phyloP scores from a whole-genome alignment of 2,888 invertebrate genomes.

The Eupithecia subfuscata region DNA sequence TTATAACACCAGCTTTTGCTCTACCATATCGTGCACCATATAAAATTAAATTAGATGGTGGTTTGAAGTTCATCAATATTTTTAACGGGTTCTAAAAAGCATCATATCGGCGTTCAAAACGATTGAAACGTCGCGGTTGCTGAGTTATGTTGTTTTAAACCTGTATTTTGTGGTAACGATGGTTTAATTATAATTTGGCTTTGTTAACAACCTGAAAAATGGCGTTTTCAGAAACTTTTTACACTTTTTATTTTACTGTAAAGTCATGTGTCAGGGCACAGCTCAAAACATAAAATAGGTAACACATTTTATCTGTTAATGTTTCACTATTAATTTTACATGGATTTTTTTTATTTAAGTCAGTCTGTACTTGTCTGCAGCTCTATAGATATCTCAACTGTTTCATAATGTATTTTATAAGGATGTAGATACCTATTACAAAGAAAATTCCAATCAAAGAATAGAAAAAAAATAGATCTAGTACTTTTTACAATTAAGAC shows the following conservation, averaged over 20 bases:
- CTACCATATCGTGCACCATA: constrained; percentile 42
- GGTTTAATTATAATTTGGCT: not conserved
- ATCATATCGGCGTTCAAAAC: constrained; percentile 42
- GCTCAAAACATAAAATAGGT: too few relatives aligned
- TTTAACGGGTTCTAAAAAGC: constrained; percentile 49
- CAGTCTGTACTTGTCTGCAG: too few relatives aligned
- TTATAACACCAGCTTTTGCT: constrained; percentile 7
- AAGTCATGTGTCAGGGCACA: too few relatives aligned
- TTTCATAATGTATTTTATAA: too few relatives aligned
- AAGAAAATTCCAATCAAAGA: too few relatives aligned
- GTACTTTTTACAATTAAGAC: too few relatives aligned
- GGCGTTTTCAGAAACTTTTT: not conserved
- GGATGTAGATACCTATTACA: too few relatives aligned
- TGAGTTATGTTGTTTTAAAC: constrained; percentile 34
- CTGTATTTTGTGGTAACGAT: not conserved
- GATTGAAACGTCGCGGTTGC: constrained; percentile 40
- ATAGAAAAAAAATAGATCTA: too few relatives aligned
- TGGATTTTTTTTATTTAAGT: too few relatives aligned
- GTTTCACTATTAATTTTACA: too few relatives aligned
- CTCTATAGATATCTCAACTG: too few relatives aligned
- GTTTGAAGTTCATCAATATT: constrained; percentile 60
- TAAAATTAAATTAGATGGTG: constrained; percentile 62
- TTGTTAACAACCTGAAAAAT: not conserved
- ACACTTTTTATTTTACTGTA: not conserved
- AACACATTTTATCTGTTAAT: too few relatives aligned